These are phyloP conservation scores for Tylochromis polylepis DNA, from an alignment of 2,113 vertebrate genomes.

Conservation along the genomic window DNA sequence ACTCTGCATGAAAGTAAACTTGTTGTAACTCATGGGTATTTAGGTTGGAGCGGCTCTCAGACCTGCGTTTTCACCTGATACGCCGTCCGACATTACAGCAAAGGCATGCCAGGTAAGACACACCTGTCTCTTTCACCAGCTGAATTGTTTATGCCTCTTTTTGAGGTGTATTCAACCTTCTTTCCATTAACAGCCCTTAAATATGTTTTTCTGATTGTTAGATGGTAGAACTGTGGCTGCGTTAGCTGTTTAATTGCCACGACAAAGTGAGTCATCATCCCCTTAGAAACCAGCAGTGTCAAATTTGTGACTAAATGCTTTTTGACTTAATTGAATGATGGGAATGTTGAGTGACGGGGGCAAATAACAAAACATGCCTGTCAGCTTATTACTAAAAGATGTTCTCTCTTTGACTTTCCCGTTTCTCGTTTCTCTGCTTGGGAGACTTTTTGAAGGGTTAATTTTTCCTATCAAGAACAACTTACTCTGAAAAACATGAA, in stretches of 20 bases:
- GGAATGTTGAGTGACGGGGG: not conserved
- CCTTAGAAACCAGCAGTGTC: not conserved
- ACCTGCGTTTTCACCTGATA: conserved; percentile 96
- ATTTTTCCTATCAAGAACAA: not conserved
- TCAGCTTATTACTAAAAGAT: not conserved
- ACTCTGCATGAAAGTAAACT: not conserved
- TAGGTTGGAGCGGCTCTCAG: conserved; percentile 96
- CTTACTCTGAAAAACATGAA: not conserved
- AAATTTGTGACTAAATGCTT: not conserved
- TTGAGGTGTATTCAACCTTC: not conserved
- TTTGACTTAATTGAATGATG: conserved; percentile 11
- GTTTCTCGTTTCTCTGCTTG: not conserved
- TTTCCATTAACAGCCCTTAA: not conserved
- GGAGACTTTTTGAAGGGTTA: not conserved
- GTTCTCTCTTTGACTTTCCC: not conserved
- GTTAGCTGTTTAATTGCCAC: not conserved
- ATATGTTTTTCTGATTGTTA: not conserved
- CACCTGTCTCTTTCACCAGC: not conserved
- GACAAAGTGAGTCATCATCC: conserved; percentile 19
- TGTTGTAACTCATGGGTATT: not conserved
- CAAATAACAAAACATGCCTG: not conserved
- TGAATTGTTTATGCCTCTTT: not conserved
- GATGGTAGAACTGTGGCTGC: not conserved
- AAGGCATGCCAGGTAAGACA: conserved; percentile 93
- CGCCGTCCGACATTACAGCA: conserved; percentile 95